These are phyloP conservation scores for Escarpia spicata DNA, from an alignment of 2,888 invertebrate genomes.

Conservation along the genomic window DNA sequence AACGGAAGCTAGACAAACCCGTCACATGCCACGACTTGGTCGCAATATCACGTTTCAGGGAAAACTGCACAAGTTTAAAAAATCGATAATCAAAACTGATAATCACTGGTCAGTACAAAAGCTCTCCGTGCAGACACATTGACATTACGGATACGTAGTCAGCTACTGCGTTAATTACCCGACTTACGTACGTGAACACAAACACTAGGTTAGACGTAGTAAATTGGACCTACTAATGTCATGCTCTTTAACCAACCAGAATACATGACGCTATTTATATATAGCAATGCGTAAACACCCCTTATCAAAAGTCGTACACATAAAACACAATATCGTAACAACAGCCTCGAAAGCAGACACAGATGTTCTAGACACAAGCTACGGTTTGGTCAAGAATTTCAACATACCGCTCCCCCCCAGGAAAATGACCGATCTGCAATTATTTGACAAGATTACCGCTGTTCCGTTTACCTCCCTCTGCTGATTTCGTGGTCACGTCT, in stretches of 20 bases:
- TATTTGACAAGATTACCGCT: conserved; percentile 16
- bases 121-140: neutral
- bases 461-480: neutral
- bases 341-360: neutral
- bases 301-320: neutral
- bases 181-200: neutral
- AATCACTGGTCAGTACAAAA: neutral
- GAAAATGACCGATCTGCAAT: conserved; percentile 13
- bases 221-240: neutral
- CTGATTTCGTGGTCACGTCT: neutral
- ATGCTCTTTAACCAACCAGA: conserved; percentile 16
- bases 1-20: neutral
- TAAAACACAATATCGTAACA: neutral
- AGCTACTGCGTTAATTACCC: neutral
- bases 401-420: neutral
- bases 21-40: neutral
- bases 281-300: neutral
- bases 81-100: neutral
- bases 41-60: neutral
- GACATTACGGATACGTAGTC: neutral
- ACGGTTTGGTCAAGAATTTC: neutral
- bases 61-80: neutral
- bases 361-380: neutral
- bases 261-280: conserved; percentile 1
- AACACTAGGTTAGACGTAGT: neutral